Percentiles rank a stretch among this genome's conserved stretches.
Evolutionary conservation across 1,140 invertebrate genomes (phyloP).

Genomic region (Thaumetopoea pityocampa): DNA sequence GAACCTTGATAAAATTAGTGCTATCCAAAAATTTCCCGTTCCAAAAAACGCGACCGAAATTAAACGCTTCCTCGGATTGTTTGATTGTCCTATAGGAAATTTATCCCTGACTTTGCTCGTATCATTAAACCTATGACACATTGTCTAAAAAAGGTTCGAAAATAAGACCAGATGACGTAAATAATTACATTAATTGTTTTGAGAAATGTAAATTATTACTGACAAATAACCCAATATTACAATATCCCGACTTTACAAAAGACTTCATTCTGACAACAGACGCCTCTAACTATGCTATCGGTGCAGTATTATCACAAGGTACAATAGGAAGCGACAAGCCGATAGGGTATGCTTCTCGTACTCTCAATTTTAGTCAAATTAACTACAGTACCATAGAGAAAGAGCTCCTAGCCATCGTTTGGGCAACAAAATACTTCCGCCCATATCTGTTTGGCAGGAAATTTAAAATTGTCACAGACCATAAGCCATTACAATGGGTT

Average conservation of each 20-base stretch:
- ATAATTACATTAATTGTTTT: neutral
- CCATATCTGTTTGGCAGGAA: no score
- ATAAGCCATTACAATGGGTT: conserved; percentile 1
- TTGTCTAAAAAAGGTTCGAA: conserved; percentile 13
- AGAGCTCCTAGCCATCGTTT: conserved; percentile 4
- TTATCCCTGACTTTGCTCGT: neutral
- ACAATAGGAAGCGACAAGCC: conserved; percentile 27
- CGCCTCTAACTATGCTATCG: conserved; percentile 43
- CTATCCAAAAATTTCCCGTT: neutral
- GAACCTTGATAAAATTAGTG: neutral
- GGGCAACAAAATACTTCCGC: conserved; percentile 8
- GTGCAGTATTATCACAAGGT: conserved; percentile 41
- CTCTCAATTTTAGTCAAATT: neutral
- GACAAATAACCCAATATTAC: conserved; percentile 16
- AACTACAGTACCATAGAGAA: conserved; percentile 4
- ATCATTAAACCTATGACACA: neutral
- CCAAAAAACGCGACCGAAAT: neutral
- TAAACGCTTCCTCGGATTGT: neutral
- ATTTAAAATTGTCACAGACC: conserved; percentile 9
- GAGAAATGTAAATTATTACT: neutral
- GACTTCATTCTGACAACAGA: conserved; percentile 32
- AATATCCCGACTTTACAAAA: conserved; percentile 43
- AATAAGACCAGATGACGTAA: conserved; percentile 2
- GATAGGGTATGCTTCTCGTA: conserved; percentile 19
- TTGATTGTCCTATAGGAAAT: neutral